Conservation (phyloP, 2,888 invertebrate species). For the Dasysyrphus albostriatus region DNA sequence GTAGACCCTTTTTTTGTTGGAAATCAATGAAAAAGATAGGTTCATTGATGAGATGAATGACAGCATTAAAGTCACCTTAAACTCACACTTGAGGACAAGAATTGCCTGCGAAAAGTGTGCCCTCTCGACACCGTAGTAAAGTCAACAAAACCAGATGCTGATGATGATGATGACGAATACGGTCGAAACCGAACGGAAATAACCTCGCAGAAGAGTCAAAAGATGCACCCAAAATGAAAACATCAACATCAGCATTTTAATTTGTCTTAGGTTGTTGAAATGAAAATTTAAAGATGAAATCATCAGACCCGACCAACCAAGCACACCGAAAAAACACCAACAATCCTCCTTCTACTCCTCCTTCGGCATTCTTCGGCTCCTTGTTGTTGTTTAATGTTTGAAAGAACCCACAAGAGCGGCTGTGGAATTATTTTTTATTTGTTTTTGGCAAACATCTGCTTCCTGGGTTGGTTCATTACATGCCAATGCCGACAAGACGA, state of each 20-base stretch:
- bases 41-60: constrained; percentile 34
- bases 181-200: constrained; percentile 48
- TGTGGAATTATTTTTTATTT: constrained; percentile 47
- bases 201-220: constrained; percentile 38
- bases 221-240: constrained; percentile 68
- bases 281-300: constrained; percentile 69
- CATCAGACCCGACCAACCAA: constrained; percentile 52
- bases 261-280: constrained; percentile 59
- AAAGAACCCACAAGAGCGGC: constrained; percentile 33
- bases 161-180: constrained; percentile 33
- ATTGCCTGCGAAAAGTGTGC: constrained; percentile 69
- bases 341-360: constrained; percentile 24
- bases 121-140: constrained; percentile 60
- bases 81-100: constrained; percentile 54
- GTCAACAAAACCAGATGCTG: constrained; percentile 60
- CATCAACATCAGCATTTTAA: constrained; percentile 65
- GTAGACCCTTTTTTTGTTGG: constrained; percentile 35
- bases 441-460: constrained; percentile 76
- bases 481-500: constrained; percentile 54
- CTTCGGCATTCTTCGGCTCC: constrained; percentile 6
- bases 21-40: constrained; percentile 40
- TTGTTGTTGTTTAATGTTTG: neutral
- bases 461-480: constrained; percentile 74
- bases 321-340: constrained; percentile 39
- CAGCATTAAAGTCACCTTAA: constrained; percentile 38